Evolutionary conservation across 2,113 vertebrate species (phyloP), one percentile per base, ranked within the genome.

Genomic region (Himantopus leucocephalus): DNA sequence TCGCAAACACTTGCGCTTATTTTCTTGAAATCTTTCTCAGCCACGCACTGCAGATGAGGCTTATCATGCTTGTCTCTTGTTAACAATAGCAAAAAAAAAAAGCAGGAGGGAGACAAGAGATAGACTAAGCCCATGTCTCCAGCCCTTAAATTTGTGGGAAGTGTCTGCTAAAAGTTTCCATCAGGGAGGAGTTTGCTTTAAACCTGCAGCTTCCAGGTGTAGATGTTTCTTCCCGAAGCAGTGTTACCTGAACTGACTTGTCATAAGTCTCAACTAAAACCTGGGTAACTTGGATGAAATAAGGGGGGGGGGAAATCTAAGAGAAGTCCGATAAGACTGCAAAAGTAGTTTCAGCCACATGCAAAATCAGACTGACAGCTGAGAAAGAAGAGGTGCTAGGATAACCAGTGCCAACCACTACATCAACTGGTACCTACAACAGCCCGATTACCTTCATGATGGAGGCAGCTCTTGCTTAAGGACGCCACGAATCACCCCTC

Each of bases 211-310:
- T 88, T 41, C n/a, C 86, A 63, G 24, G 37, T 6, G 9, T 1
- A 10, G 35, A 9, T 21, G 17, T 8, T 75, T 26, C 82, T 56
- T 90, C 50, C 29, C 6, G 6, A 34, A 52, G 43, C 56, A 30
- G 5, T 0, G 8, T 35, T 7, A 24, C 9, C 30, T 34, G 32
- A 59, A 78, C 14, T 3, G 7, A 47, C 23, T n/a, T 7, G 0
- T 34, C 14, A 2, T 20, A 35, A 26, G 11, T 23, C 45, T 45
- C 63, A 53, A 2, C 34, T 62, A 59, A 92, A 85, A 80, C 74
- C 56, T 29, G 43, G 6, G 41, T 30, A 41, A 48, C 30, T 27
- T 30, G 58, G 52, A 72, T 34, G 18, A 88, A 85, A 48, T 14
- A 14, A 84, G 16, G 7, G 34, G 9, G 14, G 1, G 4, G 23